A percentile compares a stretch with the other conserved stretches of the same genome.
These are phyloP conservation scores for Prionchulus punctatus DNA, from an alignment of 2,888 invertebrate genomes.

Conservation along the genomic window DNA sequence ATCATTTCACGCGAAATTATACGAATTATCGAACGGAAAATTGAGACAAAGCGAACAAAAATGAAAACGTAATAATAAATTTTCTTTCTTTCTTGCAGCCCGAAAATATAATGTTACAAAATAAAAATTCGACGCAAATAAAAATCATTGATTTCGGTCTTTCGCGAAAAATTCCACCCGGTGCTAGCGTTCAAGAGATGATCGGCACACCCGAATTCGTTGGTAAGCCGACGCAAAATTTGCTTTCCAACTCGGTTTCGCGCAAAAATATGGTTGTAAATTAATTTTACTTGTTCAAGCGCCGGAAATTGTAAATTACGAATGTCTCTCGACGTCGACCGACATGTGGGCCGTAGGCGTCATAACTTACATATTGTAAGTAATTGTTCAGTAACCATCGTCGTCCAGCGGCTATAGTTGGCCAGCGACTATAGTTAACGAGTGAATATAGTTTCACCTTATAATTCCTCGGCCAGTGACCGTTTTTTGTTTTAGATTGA, in stretches of 20 bases:
- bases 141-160: slow-evolving; percentile 52
- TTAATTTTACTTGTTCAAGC: no score
- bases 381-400: slow-evolving; percentile 3
- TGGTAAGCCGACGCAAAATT: no score
- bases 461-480: background rate
- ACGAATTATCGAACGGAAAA: no score
- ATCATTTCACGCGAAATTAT: no score
- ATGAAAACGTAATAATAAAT: no score
- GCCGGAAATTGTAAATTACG: slow-evolving; percentile 47
- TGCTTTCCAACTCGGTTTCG: no score
- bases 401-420: background rate
- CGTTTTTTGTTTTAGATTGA: slow-evolving; percentile 37
- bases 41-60: no score
- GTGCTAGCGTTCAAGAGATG: slow-evolving; percentile 41
- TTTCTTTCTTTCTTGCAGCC: no score
- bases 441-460: slow-evolving; percentile 11
- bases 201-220: slow-evolving; percentile 45
- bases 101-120: slow-evolving; percentile 46
- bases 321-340: slow-evolving; percentile 46
- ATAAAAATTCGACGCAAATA: slow-evolving; percentile 38
- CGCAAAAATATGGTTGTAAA: no score
- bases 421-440: no score
- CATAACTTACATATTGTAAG: slow-evolving; percentile 48
- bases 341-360: slow-evolving; percentile 54
- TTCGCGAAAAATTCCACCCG: slow-evolving; percentile 36